Conservation (phyloP, 2,888 invertebrate genomes). For the Drosophila barbarae region DNA sequence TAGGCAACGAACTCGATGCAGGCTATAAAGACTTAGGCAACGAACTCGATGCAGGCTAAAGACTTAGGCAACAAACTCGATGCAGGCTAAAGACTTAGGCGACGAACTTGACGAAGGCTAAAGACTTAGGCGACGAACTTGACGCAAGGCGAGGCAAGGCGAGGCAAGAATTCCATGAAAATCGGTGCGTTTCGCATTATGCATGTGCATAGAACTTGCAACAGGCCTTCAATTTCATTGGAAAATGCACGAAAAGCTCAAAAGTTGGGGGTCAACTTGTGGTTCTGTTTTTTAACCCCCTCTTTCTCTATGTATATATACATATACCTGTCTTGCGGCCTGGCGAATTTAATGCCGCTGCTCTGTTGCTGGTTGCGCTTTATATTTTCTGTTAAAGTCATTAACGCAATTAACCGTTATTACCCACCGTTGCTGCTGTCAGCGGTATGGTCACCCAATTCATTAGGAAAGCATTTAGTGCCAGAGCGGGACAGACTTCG, state of each 20-base stretch:
- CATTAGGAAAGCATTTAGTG: slow-evolving; percentile 74
- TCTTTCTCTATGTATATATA: not conserved
- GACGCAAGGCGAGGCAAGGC: not conserved
- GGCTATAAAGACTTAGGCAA: slow-evolving; percentile 54
- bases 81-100: slow-evolving; percentile 11
- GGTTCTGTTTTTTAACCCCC: slow-evolving; percentile 20
- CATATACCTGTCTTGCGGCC: not conserved
- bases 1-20: slow-evolving; percentile 54
- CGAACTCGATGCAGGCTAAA: slow-evolving; percentile 40
- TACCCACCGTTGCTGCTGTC: slow-evolving; percentile 61
- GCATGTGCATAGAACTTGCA: slow-evolving; percentile 44
- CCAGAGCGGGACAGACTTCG: slow-evolving; percentile 31
- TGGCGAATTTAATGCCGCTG: slow-evolving; percentile 22
- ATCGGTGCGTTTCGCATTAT: slow-evolving; percentile 27
- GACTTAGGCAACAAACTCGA: slow-evolving; percentile 63
- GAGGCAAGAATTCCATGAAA: slow-evolving; percentile 16
- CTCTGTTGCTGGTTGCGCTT: slow-evolving; percentile 57
- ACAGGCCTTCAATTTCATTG: slow-evolving; percentile 52
- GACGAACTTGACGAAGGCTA: slow-evolving; percentile 53
- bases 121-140: too few species aligned
- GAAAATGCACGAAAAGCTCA: slow-evolving; percentile 40
- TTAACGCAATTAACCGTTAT: slow-evolving; percentile 77
- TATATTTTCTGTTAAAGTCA: slow-evolving; percentile 76
- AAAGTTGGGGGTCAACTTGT: slow-evolving; percentile 12
- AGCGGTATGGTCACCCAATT: slow-evolving; percentile 71